Evolutionary conservation across 2,888 invertebrate species (phyloP).

Genomic region (Leptarthrus brevirostris): DNA sequence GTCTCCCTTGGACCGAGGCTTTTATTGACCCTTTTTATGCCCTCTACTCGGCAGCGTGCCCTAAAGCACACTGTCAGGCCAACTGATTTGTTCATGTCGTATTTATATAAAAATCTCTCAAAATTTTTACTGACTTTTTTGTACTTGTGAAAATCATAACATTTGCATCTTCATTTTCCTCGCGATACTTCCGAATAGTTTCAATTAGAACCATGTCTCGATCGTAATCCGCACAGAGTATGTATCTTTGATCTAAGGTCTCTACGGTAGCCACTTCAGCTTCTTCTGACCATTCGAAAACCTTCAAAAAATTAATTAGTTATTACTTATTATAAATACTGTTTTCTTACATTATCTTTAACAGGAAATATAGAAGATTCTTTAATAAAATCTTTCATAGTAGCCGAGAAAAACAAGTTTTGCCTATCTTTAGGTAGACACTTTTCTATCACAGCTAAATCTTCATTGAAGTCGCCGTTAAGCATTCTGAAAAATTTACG

Average conservation of each 20-base stretch:
- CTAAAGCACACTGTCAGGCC: no score
- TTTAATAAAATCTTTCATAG: conserved; percentile 86
- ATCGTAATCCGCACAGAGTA: conserved; percentile 90
- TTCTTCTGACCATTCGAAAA: conserved; percentile 75
- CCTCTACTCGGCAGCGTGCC: no score
- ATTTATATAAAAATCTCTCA: no score
- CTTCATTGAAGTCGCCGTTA: conserved; percentile 84
- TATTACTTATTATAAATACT: background rate
- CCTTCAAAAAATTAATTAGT: conserved; percentile 56
- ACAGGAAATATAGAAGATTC: conserved; percentile 74
- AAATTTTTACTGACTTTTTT: conserved; percentile 95
- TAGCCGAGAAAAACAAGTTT: conserved; percentile 93
- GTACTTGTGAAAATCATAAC: conserved; percentile 96
- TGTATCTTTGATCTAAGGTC: conserved; percentile 89
- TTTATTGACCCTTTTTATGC: no score
- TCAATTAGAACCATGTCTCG: conserved; percentile 93
- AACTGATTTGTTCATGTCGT: no score
- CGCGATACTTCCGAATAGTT: conserved; percentile 79
- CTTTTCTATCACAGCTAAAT: conserved; percentile 82
- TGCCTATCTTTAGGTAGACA: conserved; percentile 83
- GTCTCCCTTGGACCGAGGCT: no score
- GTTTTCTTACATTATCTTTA: conserved; percentile 73
- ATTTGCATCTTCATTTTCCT: conserved; percentile 79
- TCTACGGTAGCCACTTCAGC: conserved; percentile 85
- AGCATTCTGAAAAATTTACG: no score